Evolutionary conservation across 2,888 invertebrate genomes (phyloP).

Genomic region (Mylabris sibirica): DNA sequence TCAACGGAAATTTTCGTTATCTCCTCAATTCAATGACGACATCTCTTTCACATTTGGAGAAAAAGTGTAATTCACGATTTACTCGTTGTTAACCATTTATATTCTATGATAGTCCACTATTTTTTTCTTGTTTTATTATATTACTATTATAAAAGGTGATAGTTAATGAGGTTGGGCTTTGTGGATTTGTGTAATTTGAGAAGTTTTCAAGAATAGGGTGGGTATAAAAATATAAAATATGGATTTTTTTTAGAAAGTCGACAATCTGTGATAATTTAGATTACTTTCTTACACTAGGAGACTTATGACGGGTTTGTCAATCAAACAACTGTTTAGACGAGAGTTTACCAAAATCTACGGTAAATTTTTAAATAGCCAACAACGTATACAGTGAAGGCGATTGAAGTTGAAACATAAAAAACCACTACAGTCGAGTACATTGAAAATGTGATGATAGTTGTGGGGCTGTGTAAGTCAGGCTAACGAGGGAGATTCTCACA

Average conservation of each 20-base stretch:
- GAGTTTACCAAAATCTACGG: background rate
- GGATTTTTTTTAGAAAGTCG: background rate
- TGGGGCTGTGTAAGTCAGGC: too few relatives aligned
- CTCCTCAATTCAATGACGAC: too few relatives aligned
- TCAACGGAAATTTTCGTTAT: background rate
- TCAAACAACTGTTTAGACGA: background rate
- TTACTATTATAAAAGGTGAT: background rate
- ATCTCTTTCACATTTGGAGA: too few relatives aligned
- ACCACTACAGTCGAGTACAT: too few relatives aligned
- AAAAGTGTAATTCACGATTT: too few relatives aligned
- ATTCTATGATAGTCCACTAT: too few relatives aligned
- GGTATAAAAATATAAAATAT: background rate
- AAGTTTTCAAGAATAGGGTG: background rate
- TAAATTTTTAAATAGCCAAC: too few relatives aligned
- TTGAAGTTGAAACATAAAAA: too few relatives aligned
- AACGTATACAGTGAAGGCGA: too few relatives aligned
- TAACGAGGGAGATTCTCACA: too few relatives aligned
- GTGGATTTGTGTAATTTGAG: background rate
- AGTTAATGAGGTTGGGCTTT: background rate
- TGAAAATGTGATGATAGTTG: too few relatives aligned
- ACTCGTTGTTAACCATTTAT: too few relatives aligned
- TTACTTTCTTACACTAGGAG: background rate
- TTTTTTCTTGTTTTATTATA: background rate
- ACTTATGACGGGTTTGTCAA: background rate
- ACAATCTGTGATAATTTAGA: background rate